Conservation (phyloP, 2,113 vertebrate species). For the Daboia siamensis region DNA sequence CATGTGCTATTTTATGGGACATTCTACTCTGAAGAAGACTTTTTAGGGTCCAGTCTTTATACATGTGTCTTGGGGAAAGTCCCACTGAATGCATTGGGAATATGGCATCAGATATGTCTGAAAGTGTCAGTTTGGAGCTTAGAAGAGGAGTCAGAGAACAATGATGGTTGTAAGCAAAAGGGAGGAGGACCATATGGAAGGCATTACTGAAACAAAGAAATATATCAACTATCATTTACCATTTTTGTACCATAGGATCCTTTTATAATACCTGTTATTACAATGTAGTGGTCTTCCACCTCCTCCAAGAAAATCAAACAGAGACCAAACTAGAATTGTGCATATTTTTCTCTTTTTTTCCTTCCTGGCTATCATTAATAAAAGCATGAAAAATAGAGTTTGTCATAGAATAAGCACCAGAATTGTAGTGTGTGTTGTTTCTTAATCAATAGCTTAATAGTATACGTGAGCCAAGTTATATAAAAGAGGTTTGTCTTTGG, state of each 20-base stretch:
- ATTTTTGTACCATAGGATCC: conserved; percentile 77
- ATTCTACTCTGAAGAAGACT: neutral
- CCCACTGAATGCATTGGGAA: neutral
- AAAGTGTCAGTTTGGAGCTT: neutral
- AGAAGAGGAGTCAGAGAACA: conserved; percentile 33
- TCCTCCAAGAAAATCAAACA: conserved; percentile 71
- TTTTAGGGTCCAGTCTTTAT: neutral
- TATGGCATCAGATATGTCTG: neutral
- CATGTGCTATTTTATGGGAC: neutral
- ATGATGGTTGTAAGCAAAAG: neutral
- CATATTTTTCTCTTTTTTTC: conserved; percentile 34
- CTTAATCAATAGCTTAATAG: conserved; percentile 24
- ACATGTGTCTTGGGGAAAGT: neutral
- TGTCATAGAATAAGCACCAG: conserved; percentile 35
- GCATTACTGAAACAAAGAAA: conserved; percentile 74
- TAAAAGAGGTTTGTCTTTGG: neutral
- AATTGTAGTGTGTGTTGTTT: conserved; percentile 1
- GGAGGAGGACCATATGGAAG: conserved; percentile 71
- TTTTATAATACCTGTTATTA: conserved; percentile 81
- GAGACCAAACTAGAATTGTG: conserved; percentile 45
- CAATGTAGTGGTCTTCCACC: conserved; percentile 74
- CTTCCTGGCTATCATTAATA: conserved; percentile 46
- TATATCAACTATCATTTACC: conserved; percentile 80
- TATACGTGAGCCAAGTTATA: neutral
- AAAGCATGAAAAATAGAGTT: conserved; percentile 38